These are phyloP conservation scores for Drosophila mayri DNA, from an alignment of 1,140 invertebrate species.

Conservation along the genomic window DNA sequence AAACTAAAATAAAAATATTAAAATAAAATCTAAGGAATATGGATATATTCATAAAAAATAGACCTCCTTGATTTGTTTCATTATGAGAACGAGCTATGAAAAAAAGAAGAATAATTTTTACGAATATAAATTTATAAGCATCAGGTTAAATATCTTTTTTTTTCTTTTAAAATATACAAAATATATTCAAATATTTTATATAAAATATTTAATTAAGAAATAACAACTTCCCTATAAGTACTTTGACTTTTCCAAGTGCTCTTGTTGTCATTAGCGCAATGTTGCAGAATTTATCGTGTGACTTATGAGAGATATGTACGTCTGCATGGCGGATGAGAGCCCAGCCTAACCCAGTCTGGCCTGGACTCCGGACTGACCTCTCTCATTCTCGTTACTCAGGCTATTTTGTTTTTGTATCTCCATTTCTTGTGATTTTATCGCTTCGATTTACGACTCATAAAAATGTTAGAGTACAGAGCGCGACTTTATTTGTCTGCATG, in stretches of 20 bases:
- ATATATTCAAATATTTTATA: background rate
- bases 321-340: slow-evolving; percentile 2
- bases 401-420: slow-evolving; percentile 63
- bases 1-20: too few relatives aligned
- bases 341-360: slow-evolving; percentile 30
- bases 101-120: too few relatives aligned
- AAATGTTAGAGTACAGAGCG: slow-evolving; percentile 65
- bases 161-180: background rate
- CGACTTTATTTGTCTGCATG: slow-evolving; percentile 64
- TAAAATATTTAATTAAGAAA: background rate
- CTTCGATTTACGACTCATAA: slow-evolving; percentile 83
- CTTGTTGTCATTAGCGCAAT: slow-evolving; percentile 77
- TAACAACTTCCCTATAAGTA: too few relatives aligned
- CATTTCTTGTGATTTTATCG: slow-evolving; percentile 76
- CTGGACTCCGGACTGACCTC: slow-evolving; percentile 36
- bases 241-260: slow-evolving; percentile 9
- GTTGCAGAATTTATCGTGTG: slow-evolving; percentile 82
- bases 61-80: too few relatives aligned
- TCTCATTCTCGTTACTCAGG: slow-evolving; percentile 19
- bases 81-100: too few relatives aligned
- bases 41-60: too few relatives aligned
- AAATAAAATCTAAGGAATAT: too few relatives aligned
- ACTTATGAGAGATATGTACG: slow-evolving; percentile 59
- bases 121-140: background rate
- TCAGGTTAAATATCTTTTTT: background rate